phyloP scores from a whole-genome alignment of 2,888 invertebrate genomes.

The Caenorhabditis plicata region DNA sequence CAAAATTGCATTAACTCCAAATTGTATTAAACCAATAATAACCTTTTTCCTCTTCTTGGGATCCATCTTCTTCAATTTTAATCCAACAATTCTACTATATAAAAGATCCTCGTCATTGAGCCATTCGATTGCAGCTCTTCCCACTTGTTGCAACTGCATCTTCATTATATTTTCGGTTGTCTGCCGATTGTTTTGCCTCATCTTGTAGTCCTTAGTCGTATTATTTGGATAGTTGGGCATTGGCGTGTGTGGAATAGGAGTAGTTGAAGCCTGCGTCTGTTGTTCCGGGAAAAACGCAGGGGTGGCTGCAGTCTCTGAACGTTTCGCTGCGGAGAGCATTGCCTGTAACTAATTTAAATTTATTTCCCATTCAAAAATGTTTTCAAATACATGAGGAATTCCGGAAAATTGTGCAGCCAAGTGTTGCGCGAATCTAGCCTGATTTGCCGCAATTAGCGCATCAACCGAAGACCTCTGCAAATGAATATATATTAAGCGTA shows the following conservation, averaged over 20 bases:
- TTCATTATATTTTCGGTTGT: slow-evolving; percentile 16
- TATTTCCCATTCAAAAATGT: too few species aligned
- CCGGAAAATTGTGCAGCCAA: slow-evolving; percentile 21
- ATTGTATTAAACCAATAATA: background rate
- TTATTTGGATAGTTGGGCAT: background rate
- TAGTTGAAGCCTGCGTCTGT: too few species aligned
- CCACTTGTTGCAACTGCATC: slow-evolving; percentile 30
- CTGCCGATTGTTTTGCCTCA: background rate
- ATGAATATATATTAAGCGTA: too few species aligned
- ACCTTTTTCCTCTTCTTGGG: slow-evolving; percentile 53
- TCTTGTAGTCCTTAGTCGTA: background rate
- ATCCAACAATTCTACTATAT: slow-evolving; percentile 54
- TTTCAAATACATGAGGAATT: slow-evolving; percentile 10
- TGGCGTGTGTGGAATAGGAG: background rate
- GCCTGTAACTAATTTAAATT: background rate
- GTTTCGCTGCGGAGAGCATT: slow-evolving; percentile 18
- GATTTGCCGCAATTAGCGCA: slow-evolving; percentile 25
- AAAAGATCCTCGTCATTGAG: slow-evolving; percentile 58
- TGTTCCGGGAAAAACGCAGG: too few species aligned
- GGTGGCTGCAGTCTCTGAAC: slow-evolving; percentile 14
- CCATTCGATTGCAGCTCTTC: slow-evolving; percentile 42
- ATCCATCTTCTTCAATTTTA: slow-evolving; percentile 53
- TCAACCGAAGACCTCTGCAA: slow-evolving; percentile 21
- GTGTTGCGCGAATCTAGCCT: slow-evolving; percentile 30
- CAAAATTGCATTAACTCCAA: background rate